Conservation (phyloP, 2,797 vertebrate genomes). For the Sardinella longiceps region DNA sequence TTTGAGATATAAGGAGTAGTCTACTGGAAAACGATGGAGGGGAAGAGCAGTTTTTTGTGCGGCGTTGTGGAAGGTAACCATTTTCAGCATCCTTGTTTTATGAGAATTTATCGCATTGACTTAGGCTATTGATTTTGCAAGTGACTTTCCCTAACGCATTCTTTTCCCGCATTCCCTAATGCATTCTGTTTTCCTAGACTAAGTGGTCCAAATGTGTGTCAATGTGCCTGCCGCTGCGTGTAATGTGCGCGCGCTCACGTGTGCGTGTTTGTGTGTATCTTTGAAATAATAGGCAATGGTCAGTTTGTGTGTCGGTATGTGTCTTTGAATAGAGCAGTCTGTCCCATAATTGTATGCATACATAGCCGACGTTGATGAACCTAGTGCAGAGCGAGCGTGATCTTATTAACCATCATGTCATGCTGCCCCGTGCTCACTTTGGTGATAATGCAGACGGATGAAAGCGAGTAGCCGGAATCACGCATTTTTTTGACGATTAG, state of each 20-base stretch:
- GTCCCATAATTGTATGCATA: neutral
- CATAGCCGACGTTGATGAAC: neutral
- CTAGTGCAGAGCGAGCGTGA: neutral
- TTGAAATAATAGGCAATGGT: neutral
- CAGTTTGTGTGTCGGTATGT: neutral
- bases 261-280: neutral
- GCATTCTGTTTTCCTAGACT: neutral
- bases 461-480: neutral
- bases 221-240: neutral
- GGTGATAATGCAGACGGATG: neutral
- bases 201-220: neutral
- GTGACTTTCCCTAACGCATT: neutral
- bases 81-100: slow-evolving; percentile 16
- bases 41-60: slow-evolving; percentile 72
- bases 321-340: neutral
- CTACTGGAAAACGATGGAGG: slow-evolving; percentile 66
- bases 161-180: neutral
- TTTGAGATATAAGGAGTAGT: slow-evolving; percentile 38
- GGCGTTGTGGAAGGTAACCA: slow-evolving; percentile 81
- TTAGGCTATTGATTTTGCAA: neutral
- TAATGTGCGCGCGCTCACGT: neutral
- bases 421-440: neutral
- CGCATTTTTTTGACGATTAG: neutral
- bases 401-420: neutral
- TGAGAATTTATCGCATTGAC: neutral